Conservation (phyloP, 2,797 vertebrate species). For the Rousettus madagascariensis region DNA sequence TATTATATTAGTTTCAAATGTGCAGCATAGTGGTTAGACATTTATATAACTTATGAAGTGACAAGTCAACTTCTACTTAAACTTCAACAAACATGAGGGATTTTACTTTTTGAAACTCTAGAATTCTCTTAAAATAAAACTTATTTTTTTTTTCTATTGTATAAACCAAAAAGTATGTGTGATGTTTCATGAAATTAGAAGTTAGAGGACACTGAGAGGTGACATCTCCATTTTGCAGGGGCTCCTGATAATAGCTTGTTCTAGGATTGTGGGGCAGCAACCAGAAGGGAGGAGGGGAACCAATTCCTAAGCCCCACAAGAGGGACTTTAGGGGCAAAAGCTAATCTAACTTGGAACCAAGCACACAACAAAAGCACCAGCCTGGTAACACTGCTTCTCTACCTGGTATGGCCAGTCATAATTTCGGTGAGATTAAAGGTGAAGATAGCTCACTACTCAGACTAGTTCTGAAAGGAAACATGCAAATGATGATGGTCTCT, state of each 20-base stretch:
- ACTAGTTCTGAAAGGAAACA: constrained; percentile 14
- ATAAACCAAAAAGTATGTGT: neutral
- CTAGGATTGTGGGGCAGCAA: neutral
- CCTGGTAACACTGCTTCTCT: neutral
- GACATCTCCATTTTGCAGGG: neutral
- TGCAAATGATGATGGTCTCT: neutral
- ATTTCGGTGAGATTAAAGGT: neutral
- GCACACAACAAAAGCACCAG: neutral
- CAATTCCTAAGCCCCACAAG: neutral
- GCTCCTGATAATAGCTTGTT: neutral
- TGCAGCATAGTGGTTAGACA: too few species aligned
- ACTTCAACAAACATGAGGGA: neutral
- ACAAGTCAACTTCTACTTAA: neutral
- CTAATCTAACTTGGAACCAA: neutral
- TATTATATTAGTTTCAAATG: too few species aligned
- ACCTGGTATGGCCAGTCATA: neutral
- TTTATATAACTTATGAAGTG: too few species aligned
- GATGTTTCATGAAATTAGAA: neutral
- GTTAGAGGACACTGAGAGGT: neutral
- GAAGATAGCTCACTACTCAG: neutral
- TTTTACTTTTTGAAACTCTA: neutral
- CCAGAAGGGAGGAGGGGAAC: neutral
- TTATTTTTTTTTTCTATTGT: neutral
- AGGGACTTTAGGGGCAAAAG: too few species aligned
- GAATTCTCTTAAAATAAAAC: neutral